Conservation (phyloP, 2,888 invertebrate genomes). For the Folsomia manolachei region DNA sequence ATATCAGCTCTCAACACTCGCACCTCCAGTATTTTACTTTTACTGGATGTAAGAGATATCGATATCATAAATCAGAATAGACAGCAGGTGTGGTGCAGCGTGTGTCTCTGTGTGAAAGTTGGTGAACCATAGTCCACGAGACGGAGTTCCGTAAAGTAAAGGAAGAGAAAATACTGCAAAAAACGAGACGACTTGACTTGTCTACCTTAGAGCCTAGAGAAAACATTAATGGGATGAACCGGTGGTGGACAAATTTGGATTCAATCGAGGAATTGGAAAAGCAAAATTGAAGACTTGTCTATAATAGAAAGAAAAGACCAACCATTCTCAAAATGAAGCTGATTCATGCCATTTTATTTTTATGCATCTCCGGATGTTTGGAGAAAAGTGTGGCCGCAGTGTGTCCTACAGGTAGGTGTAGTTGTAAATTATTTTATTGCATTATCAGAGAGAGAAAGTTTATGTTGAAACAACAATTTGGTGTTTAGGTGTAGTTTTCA, state of each 20-base stretch:
- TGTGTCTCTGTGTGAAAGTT: neutral
- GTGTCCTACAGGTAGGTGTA: constrained; percentile 84
- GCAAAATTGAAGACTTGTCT: neutral
- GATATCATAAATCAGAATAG: constrained; percentile 11
- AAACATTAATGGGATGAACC: constrained; percentile 8
- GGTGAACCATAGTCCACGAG: neutral
- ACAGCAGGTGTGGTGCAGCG: neutral
- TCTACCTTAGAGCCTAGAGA: neutral
- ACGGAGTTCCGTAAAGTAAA: neutral
- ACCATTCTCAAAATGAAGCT: constrained; percentile 42
- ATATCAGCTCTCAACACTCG: neutral
- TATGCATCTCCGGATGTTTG: constrained; percentile 15
- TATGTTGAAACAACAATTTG: no score
- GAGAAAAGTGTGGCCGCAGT: constrained; percentile 63
- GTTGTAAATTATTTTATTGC: no score
- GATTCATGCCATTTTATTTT: constrained; percentile 22
- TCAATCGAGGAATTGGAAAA: neutral
- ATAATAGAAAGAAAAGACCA: no score
- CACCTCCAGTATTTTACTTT: no score
- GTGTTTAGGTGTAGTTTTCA: no score
- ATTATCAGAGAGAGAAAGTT: no score
- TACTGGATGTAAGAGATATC: neutral
- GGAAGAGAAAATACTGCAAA: neutral
- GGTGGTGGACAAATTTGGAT: neutral
- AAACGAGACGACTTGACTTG: no score